Conservation (phyloP, 2,113 vertebrate genomes). For the Dolichallabes microphthalmus region DNA sequence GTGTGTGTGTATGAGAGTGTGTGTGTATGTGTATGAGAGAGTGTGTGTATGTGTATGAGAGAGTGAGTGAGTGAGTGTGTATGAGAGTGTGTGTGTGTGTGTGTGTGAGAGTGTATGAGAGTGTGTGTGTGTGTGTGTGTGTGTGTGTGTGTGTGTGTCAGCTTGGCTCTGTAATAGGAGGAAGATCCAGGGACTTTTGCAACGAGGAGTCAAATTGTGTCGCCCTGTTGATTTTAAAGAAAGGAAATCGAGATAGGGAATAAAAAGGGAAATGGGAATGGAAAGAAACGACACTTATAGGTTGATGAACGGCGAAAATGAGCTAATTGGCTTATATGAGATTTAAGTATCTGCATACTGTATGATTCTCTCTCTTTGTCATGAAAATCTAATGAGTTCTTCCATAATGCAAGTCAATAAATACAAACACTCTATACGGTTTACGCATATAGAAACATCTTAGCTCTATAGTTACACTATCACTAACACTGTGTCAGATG, state of each 20-base stretch:
- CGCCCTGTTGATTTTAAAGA: conserved; percentile 57
- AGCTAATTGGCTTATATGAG: background rate
- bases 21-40: too few species aligned
- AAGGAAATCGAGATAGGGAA: conserved; percentile 28
- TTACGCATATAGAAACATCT: background rate
- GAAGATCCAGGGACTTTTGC: conserved; percentile 66
- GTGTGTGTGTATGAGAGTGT: too few species aligned
- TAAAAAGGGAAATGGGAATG: background rate
- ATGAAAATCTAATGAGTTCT: background rate
- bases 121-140: conserved; percentile 60
- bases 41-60: too few species aligned
- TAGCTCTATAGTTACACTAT: background rate
- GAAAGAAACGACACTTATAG: background rate
- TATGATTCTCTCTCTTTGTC: background rate
- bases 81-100: too few species aligned
- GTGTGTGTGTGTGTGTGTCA: conserved; percentile 66
- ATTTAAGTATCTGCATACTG: background rate
- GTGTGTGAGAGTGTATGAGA: too few species aligned
- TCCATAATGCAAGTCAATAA: background rate
- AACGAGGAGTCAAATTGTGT: conserved; percentile 69
- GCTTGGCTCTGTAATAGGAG: conserved; percentile 68
- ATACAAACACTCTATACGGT: background rate
- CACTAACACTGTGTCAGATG: background rate
- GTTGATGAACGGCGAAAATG: background rate
- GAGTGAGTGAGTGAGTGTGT: too few species aligned